These are phyloP conservation scores for Forbesichthys agassizii DNA, from an alignment of 2,113 vertebrate genomes.

Conservation along the genomic window DNA sequence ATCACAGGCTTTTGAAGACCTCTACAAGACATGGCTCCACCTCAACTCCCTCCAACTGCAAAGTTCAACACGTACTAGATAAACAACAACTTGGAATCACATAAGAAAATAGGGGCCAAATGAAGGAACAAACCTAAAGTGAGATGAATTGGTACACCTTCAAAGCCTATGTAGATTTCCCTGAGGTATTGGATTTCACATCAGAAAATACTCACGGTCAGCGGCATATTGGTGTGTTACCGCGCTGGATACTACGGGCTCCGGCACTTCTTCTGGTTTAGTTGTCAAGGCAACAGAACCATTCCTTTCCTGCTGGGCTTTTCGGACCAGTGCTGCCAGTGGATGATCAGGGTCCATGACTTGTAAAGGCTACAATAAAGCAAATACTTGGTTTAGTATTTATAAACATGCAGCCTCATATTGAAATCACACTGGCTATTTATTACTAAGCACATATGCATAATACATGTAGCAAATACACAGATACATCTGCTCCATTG, in stretches of 20 bases:
- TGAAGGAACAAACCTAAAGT: neutral
- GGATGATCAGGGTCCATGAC: conserved; percentile 97
- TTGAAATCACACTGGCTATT: neutral
- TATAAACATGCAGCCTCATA: neutral
- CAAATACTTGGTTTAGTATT: neutral
- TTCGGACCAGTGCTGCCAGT: conserved; percentile 88
- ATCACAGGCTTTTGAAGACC: neutral
- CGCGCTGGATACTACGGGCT: conserved; percentile 55
- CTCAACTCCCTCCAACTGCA: neutral
- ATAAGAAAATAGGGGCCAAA: neutral
- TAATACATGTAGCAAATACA: too few species aligned
- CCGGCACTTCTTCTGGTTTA: conserved; percentile 67
- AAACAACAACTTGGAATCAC: conserved; percentile 1
- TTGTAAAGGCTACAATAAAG: conserved; percentile 84
- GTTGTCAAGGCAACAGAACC: conserved; percentile 65
- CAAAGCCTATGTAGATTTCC: neutral
- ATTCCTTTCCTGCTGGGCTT: conserved; percentile 86
- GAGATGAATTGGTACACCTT: neutral
- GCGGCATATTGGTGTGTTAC: conserved; percentile 82
- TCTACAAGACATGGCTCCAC: neutral
- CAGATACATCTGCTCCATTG: too few species aligned
- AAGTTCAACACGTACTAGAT: neutral
- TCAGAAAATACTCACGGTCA: conserved; percentile 84
- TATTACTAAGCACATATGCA: too few species aligned
- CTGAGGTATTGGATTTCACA: conserved; percentile 1